Conservation (phyloP, 2,113 vertebrate genomes). For the Dicentrarchus labrax region DNA sequence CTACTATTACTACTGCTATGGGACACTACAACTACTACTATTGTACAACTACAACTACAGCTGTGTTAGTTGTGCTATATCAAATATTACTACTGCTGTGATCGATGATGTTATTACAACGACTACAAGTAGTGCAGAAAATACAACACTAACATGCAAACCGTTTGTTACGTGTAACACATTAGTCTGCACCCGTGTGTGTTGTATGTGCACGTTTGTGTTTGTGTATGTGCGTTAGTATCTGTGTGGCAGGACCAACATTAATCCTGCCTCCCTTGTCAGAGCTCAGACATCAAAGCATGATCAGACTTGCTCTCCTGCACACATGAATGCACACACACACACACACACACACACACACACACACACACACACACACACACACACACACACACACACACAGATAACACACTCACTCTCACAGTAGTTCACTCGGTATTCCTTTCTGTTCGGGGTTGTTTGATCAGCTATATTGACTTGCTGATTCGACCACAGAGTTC, state of each 20-base stretch:
- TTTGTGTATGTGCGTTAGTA: conserved; percentile 13
- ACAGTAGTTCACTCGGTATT: conserved; percentile 15
- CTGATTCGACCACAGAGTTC: conserved; percentile 52
- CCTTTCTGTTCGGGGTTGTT: conserved; percentile 44
- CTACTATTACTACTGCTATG: too few species aligned
- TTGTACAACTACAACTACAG: too few species aligned
- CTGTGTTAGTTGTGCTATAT: too few species aligned
- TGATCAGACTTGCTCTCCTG: conserved; percentile 59
- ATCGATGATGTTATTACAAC: not conserved
- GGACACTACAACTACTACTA: too few species aligned
- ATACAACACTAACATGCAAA: not conserved
- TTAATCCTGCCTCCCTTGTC: conserved; percentile 47
- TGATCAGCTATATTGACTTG: conserved; percentile 64
- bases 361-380: conserved; percentile 7
- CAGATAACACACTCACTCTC: not conserved
- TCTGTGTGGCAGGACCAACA: conserved; percentile 28
- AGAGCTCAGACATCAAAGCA: conserved; percentile 67
- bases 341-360: conserved; percentile 31
- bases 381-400: conserved; percentile 21
- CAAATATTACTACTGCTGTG: not conserved
- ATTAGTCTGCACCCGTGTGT: conserved; percentile 5
- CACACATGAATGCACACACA: conserved; percentile 38
- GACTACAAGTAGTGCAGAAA: not conserved
- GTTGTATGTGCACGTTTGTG: not conserved
- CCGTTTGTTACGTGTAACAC: not conserved